Conservation (phyloP, 2,888 invertebrate genomes). For the Entomobrya proxima region DNA sequence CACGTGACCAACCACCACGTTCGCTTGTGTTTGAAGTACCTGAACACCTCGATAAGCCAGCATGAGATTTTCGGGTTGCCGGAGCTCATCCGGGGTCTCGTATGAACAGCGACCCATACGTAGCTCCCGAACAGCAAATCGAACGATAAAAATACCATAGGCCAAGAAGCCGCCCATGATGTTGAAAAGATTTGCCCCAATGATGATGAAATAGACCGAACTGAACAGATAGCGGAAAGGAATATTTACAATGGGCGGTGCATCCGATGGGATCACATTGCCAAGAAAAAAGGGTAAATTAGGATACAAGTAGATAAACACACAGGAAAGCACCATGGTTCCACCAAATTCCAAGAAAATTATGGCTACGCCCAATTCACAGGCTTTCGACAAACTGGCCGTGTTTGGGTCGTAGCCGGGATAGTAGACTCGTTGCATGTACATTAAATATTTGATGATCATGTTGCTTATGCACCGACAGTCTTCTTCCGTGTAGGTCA, state of each 20-base stretch:
- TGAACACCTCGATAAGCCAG: neutral
- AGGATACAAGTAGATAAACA: neutral
- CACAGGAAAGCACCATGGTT: neutral
- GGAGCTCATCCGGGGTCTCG: neutral
- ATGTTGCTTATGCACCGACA: neutral
- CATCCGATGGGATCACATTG: neutral
- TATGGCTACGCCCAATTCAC: neutral
- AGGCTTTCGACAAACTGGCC: neutral
- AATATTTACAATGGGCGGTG: neutral
- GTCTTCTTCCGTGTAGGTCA: neutral
- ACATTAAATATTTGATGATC: neutral
- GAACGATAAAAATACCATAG: constrained; percentile 3
- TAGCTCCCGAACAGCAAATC: neutral
- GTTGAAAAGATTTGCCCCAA: neutral
- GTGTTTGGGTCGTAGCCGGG: neutral
- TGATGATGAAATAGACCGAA: neutral
- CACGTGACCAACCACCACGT: neutral
- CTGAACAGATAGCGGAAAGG: neutral
- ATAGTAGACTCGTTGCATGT: neutral
- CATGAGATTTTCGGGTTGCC: neutral
- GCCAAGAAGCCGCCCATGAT: neutral
- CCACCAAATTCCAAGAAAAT: neutral
- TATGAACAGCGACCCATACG: neutral
- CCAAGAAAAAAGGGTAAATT: neutral
- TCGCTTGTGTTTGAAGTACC: neutral